phyloP scores from a whole-genome alignment of 2,888 invertebrate species.

The Macaria notata region DNA sequence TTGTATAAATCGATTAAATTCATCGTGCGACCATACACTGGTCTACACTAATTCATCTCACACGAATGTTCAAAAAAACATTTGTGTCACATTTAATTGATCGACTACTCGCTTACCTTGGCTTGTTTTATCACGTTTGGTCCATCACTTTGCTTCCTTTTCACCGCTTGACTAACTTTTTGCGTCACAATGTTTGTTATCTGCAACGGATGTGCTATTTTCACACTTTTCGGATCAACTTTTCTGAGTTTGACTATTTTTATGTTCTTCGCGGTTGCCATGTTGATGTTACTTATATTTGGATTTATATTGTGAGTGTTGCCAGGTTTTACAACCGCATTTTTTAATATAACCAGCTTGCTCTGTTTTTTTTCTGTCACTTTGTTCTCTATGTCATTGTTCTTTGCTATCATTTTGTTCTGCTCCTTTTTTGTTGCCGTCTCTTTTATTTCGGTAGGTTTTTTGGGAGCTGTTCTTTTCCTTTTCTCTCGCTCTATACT shows the following conservation, averaged over 20 bases:
- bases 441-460: background rate
- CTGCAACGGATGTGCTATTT: background rate
- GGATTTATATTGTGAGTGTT: background rate
- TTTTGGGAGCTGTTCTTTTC: slow-evolving; percentile 2
- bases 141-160: slow-evolving; percentile 3
- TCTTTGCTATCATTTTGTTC: background rate
- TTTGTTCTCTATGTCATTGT: background rate
- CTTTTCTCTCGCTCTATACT: slow-evolving; percentile 18
- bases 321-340: slow-evolving; percentile 21
- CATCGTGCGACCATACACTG: background rate
- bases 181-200: background rate
- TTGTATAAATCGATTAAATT: background rate
- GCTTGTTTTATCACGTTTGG: slow-evolving; percentile 4
- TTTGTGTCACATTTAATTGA: background rate
- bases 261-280: too few relatives aligned
- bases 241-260: slow-evolving; percentile 3
- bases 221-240: background rate
- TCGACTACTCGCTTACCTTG: slow-evolving; percentile 1
- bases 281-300: too few relatives aligned
- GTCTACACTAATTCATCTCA: slow-evolving; percentile 1
- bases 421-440: background rate
- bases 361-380: slow-evolving; percentile 1
- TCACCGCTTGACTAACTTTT: background rate
- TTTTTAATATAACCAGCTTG: slow-evolving; percentile 22
- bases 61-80: background rate